Evolutionary conservation across 2,888 invertebrate species (phyloP).

Genomic region (Zygaena filipendulae): DNA sequence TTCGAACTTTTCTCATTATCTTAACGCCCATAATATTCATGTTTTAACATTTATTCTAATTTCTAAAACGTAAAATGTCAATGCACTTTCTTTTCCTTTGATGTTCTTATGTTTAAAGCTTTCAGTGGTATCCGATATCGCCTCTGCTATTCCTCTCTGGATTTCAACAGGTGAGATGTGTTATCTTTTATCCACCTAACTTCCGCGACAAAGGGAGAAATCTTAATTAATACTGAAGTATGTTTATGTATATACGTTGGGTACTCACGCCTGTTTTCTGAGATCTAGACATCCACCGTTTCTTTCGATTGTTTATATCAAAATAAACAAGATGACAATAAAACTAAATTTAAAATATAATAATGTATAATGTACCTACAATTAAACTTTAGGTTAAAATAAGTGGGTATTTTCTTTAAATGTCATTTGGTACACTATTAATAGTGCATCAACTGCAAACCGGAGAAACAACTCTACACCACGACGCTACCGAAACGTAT

Average conservation of each 20-base stretch:
- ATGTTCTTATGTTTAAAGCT: conserved; percentile 37
- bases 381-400: too few species aligned
- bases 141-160: conserved; percentile 20
- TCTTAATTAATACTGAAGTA: too few species aligned
- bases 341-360: too few species aligned
- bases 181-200: conserved; percentile 22
- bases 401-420: too few species aligned
- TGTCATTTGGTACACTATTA: too few species aligned
- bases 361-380: too few species aligned
- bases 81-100: conserved; percentile 43
- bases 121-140: conserved; percentile 42
- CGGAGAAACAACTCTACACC: conserved; percentile 42
- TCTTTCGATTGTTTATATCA: too few species aligned
- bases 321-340: too few species aligned
- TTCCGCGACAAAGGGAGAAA: too few species aligned
- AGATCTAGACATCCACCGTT: too few species aligned
- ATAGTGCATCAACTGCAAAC: conserved; percentile 21
- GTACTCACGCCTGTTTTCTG: too few species aligned
- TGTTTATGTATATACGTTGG: too few species aligned
- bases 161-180: conserved; percentile 40
- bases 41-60: conserved; percentile 35
- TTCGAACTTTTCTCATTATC: conserved; percentile 52
- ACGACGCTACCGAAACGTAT: conserved; percentile 53
- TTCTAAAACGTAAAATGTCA: conserved; percentile 35
- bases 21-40: conserved; percentile 40